These are phyloP conservation scores for Bombyx huttoni DNA, from an alignment of 2,888 invertebrate genomes.

Conservation along the genomic window DNA sequence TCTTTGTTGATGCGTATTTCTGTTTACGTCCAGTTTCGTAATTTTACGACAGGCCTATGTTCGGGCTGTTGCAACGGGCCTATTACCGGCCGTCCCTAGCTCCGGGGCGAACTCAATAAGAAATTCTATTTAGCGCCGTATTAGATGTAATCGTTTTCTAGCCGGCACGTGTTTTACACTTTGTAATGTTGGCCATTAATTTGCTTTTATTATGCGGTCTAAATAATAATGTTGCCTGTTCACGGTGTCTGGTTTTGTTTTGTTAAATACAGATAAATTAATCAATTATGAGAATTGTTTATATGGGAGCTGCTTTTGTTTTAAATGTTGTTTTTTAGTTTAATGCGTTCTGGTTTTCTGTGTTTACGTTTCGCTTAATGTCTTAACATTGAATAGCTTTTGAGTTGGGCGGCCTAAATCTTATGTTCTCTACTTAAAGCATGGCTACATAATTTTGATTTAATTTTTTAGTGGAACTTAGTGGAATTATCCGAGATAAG, in stretches of 20 bases:
- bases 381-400: too few relatives aligned
- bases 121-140: slow-evolving; percentile 26
- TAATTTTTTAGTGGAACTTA: too few relatives aligned
- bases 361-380: too few relatives aligned
- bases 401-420: too few relatives aligned
- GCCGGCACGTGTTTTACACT: slow-evolving; percentile 12
- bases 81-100: slow-evolving; percentile 54
- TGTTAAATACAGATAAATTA: neutral
- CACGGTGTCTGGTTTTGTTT: neutral
- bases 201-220: slow-evolving; percentile 21
- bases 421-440: too few relatives aligned
- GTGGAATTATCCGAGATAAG: too few relatives aligned
- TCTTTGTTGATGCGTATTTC: slow-evolving; percentile 67
- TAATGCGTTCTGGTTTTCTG: too few relatives aligned
- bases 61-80: slow-evolving; percentile 45
- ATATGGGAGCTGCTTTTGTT: too few relatives aligned
- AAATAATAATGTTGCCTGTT: neutral
- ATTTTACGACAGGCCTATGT: slow-evolving; percentile 50
- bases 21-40: slow-evolving; percentile 65
- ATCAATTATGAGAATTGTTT: neutral
- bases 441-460: too few relatives aligned
- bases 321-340: too few relatives aligned
- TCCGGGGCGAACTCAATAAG: slow-evolving; percentile 35
- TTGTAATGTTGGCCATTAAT: slow-evolving; percentile 28
- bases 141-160: slow-evolving; percentile 17